Base-by-base conservation (phyloP, 2,113 vertebrate genomes). In the Syngnathoides biaculeatus region DNA sequence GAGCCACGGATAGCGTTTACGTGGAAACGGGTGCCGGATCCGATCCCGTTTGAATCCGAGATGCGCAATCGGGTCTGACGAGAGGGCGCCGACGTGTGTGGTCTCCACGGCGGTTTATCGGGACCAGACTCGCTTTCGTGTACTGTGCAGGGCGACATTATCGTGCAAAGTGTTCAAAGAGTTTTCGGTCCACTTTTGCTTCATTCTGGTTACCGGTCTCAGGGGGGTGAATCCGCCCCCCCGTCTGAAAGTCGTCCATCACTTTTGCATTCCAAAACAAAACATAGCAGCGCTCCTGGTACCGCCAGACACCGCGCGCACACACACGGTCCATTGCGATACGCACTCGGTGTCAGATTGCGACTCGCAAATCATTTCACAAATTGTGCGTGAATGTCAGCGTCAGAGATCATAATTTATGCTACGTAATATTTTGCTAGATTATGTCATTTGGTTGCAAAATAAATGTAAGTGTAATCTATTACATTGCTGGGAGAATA, bases 21-120 rank as follows among this genome's bases (percentile, higher is more conserved):
- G 40, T 52, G 52, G 62, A 26, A 69, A 5, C 43, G 43, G 15
- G 4, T 15, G 39, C 48, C 26, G 8, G 9, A 68, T 83, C 64
- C 78, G 81, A 80, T 79, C 74, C 70, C 4, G 79, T 84, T 79
- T 84, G 77, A 84, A 84, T 68, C 73, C 3, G 12, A 88, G 80
- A 87, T 86, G 65, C 24, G 38, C 42, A 1, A 5, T n/a, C n/a
- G n/a, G n/a, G 48, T 5, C 72, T 70, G 86, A 87, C 85, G 71
- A 70, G 56, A 45, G n/a, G 67, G 7, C 15, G 14, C 3, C 19
- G 14, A 47, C 43, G 43, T 47, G n/a, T n/a, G n/a, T n/a, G 45
- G 17, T 17, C 45, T 47, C 20, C 19, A 14, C 15, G 5, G 15
- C 43, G 15, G 5, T 47, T 47, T 19, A 47, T 17, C 45, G 20